Evolutionary conservation across 37 sponge, comb jelly and placozoan genomes (phyloP).

Genomic region (Dysidea cf. avara): DNA sequence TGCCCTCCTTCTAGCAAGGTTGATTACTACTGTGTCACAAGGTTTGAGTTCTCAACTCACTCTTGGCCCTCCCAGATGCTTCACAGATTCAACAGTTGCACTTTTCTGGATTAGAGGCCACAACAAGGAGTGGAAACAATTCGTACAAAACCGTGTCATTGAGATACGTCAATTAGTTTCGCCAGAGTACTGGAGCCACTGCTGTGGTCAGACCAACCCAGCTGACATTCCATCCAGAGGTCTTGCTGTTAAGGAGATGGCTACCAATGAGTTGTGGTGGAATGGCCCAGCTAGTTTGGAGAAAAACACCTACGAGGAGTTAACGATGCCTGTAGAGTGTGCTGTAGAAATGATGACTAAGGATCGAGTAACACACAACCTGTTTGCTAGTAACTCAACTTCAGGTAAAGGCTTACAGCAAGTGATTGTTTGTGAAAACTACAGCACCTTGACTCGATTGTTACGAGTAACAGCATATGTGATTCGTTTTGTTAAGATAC

Average conservation of each 20-base stretch:
- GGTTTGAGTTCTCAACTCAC: conserved; percentile 12
- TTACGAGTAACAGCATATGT: conserved; percentile 40
- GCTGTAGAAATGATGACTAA: too few relatives aligned
- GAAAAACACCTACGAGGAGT: neutral
- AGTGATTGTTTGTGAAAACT: conserved; percentile 16
- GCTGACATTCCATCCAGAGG: conserved; percentile 18
- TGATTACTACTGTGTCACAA: neutral
- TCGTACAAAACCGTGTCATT: conserved; percentile 28
- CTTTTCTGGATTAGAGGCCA: conserved; percentile 26
- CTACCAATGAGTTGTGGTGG: conserved; percentile 4
- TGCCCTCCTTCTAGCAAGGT: conserved; percentile 7
- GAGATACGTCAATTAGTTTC: conserved; percentile 1
- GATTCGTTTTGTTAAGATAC: neutral
- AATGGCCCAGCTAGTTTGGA: conserved; percentile 7
- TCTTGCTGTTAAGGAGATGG: neutral
- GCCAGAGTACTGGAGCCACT: conserved; percentile 7
- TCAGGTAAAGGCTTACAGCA: too few relatives aligned
- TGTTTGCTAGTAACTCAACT: too few relatives aligned
- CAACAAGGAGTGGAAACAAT: conserved; percentile 16
- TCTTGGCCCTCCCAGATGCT: conserved; percentile 5
- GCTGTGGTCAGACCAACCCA: conserved; percentile 7
- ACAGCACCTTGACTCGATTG: neutral
- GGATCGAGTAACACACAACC: too few relatives aligned
- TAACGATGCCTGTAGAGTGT: too few relatives aligned
- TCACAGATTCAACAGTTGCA: conserved; percentile 23